These are phyloP conservation scores for Phocoena phocoena DNA, from an alignment of 2,113 vertebrate genomes.

Conservation along the genomic window DNA sequence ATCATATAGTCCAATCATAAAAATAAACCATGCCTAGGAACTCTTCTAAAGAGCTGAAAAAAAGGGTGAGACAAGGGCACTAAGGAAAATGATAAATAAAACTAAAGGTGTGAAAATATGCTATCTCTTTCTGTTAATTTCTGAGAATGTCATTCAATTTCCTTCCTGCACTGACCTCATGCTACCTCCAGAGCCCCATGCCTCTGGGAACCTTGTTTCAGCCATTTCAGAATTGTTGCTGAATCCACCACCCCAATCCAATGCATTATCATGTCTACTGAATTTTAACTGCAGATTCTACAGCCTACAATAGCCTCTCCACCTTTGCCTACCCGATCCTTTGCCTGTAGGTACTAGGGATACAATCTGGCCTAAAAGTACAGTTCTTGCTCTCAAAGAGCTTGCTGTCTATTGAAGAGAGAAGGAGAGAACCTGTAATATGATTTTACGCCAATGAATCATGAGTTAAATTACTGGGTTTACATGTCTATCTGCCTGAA, in stretches of 20 bases:
- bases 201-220: background rate
- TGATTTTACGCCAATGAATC: background rate
- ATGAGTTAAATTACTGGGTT: background rate
- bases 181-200: background rate
- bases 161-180: background rate
- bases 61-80: background rate
- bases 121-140: background rate
- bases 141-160: background rate
- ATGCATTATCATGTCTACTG: background rate
- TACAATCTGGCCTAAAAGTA: background rate
- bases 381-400: background rate
- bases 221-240: background rate
- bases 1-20: slow-evolving; percentile 50
- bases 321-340: background rate
- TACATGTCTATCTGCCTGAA: background rate
- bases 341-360: background rate
- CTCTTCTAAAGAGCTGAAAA: background rate
- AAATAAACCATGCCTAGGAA: slow-evolving; percentile 36
- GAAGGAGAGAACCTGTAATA: background rate
- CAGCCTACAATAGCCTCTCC: background rate
- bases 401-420: background rate
- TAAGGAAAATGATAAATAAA: background rate
- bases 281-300: background rate
- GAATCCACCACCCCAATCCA: background rate
- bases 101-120: background rate